Evolutionary conservation across 1,140 invertebrate genomes (phyloP).

Genomic region (Lutraria rhynchaena): DNA sequence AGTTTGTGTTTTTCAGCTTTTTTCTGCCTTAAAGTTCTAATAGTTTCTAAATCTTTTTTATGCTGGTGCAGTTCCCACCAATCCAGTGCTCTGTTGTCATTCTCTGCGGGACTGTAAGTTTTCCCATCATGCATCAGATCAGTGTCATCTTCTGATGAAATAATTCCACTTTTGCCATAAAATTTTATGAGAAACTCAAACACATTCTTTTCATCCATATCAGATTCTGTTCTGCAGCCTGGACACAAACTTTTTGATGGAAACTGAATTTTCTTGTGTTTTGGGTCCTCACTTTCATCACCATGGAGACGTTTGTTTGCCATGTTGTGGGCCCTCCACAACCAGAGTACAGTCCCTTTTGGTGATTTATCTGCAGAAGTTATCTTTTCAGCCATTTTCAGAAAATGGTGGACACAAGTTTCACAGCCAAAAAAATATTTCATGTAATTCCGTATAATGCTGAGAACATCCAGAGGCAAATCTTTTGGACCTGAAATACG

Average conservation of each 20-base stretch:
- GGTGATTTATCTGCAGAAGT: constrained; percentile 87
- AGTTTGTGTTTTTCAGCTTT: constrained; percentile 50
- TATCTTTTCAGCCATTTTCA: constrained; percentile 85
- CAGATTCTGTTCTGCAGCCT: constrained; percentile 85
- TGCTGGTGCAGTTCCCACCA: constrained; percentile 76
- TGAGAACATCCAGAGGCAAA: constrained; percentile 87
- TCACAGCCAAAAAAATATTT: constrained; percentile 97
- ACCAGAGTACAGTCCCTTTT: constrained; percentile 93
- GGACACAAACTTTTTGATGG: constrained; percentile 88
- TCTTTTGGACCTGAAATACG: constrained; percentile 68
- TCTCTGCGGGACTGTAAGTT: not conserved
- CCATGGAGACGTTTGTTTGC: constrained; percentile 91
- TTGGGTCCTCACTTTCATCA: constrained; percentile 94
- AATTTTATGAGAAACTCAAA: constrained; percentile 89
- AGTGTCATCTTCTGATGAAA: constrained; percentile 32
- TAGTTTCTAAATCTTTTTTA: constrained; percentile 70
- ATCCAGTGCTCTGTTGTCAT: constrained; percentile 64
- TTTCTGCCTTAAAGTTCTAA: constrained; percentile 61
- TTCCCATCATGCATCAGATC: constrained; percentile 2
- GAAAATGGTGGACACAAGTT: constrained; percentile 94
- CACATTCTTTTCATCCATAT: constrained; percentile 88
- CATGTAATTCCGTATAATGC: constrained; percentile 93
- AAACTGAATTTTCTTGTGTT: constrained; percentile 95
- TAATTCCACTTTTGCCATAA: constrained; percentile 83
- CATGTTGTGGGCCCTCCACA: constrained; percentile 97